Conservation (phyloP, 1,140 invertebrate species). For the Heliconius hermathena region DNA sequence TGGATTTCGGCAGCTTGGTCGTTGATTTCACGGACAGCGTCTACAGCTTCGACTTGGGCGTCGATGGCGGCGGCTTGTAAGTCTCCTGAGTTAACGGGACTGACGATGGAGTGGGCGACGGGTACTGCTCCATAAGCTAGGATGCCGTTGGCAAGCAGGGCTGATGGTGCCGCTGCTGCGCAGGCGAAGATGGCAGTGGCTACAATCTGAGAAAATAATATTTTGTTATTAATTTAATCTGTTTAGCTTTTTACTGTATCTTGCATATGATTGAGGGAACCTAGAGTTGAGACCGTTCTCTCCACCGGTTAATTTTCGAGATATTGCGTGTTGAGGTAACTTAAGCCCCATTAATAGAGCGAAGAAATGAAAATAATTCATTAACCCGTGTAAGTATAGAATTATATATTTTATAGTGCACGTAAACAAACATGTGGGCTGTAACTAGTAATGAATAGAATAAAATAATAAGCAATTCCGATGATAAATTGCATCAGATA, state of each 20-base stretch:
- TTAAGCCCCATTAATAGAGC: too few relatives aligned
- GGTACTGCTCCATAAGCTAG: slow-evolving; percentile 51
- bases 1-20: slow-evolving; percentile 82
- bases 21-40: slow-evolving; percentile 70
- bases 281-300: too few relatives aligned
- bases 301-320: too few relatives aligned
- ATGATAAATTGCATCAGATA: not conserved
- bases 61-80: slow-evolving; percentile 59
- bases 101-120: slow-evolving; percentile 52
- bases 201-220: slow-evolving; percentile 51
- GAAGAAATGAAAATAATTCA: too few relatives aligned
- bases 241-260: too few relatives aligned
- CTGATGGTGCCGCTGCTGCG: slow-evolving; percentile 60
- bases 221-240: not conserved
- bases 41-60: slow-evolving; percentile 61
- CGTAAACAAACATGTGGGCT: not conserved
- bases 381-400: too few relatives aligned
- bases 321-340: too few relatives aligned
- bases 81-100: slow-evolving; percentile 59
- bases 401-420: too few relatives aligned
- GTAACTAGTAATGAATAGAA: not conserved
- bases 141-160: slow-evolving; percentile 51
- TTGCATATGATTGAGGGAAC: too few relatives aligned
- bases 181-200: slow-evolving; percentile 63
- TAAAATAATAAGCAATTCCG: not conserved